Conservation (phyloP, 2,797 vertebrate species). For the Aldrovandia affinis region DNA sequence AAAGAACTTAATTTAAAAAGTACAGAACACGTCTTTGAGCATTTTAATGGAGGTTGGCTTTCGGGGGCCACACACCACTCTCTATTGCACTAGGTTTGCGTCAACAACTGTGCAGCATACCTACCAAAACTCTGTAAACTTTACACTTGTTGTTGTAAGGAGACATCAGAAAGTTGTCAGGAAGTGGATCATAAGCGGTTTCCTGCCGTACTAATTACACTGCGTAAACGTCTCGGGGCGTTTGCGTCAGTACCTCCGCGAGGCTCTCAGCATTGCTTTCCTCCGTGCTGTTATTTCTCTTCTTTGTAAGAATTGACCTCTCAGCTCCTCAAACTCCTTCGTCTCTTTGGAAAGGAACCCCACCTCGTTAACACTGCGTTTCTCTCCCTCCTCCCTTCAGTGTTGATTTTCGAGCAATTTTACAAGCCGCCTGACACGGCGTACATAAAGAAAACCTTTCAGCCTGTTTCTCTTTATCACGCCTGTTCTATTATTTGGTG, state of each 20-base stretch:
- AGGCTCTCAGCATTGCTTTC: not conserved
- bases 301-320: not conserved
- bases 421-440: not conserved
- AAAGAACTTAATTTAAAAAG: too few species aligned
- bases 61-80: not conserved
- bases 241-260: not conserved
- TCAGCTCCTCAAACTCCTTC: not conserved
- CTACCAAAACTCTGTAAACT: not conserved
- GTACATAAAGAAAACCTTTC: not conserved
- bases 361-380: not conserved
- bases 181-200: not conserved
- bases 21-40: too few species aligned
- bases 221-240: not conserved
- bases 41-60: too few species aligned
- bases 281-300: not conserved
- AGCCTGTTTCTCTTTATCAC: not conserved
- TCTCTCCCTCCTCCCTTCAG: not conserved
- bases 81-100: not conserved
- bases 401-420: not conserved
- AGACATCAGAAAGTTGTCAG: not conserved
- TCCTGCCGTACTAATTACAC: not conserved
- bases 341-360: not conserved
- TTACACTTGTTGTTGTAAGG: not conserved
- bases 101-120: not conserved
- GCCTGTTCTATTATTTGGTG: not conserved